Evolutionary conservation across 1,140 invertebrate species (phyloP).

Genomic region (Papilio glaucus): DNA sequence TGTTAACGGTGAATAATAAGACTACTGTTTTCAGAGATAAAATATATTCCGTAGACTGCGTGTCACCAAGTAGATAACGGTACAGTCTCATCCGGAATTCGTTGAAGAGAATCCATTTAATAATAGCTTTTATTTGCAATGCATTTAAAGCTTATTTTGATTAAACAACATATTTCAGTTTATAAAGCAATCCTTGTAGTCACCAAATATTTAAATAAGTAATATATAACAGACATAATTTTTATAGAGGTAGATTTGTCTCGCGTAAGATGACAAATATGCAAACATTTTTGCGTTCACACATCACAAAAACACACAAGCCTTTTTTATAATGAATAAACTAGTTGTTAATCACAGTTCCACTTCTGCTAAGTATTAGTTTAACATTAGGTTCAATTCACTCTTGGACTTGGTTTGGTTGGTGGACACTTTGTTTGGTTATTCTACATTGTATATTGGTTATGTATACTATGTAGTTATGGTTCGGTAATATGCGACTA

Average conservation of each 20-base stretch:
- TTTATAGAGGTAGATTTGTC: neutral
- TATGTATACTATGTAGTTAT: too few species aligned
- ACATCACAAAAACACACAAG: too few species aligned
- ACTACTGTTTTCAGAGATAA: conserved; percentile 57
- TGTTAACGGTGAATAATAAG: conserved; percentile 55
- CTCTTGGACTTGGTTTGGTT: too few species aligned
- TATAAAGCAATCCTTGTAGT: conserved; percentile 11
- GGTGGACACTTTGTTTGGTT: too few species aligned
- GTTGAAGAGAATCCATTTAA: neutral
- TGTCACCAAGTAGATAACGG: conserved; percentile 62
- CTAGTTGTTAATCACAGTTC: too few species aligned
- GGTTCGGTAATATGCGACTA: too few species aligned
- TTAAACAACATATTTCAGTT: neutral
- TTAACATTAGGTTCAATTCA: too few species aligned
- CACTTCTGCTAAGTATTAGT: too few species aligned
- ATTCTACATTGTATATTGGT: too few species aligned
- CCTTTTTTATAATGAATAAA: too few species aligned
- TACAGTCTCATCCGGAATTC: conserved; percentile 31
- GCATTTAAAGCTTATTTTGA: neutral
- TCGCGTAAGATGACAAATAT: neutral
- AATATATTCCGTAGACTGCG: conserved; percentile 64
- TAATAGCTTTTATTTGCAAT: neutral
- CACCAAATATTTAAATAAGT: conserved; percentile 9
- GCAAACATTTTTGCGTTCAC: too few species aligned
- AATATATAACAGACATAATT: conserved; percentile 1